phyloP scores from a whole-genome alignment of 2,888 invertebrate genomes.

The Ochropleura leucogaster region DNA sequence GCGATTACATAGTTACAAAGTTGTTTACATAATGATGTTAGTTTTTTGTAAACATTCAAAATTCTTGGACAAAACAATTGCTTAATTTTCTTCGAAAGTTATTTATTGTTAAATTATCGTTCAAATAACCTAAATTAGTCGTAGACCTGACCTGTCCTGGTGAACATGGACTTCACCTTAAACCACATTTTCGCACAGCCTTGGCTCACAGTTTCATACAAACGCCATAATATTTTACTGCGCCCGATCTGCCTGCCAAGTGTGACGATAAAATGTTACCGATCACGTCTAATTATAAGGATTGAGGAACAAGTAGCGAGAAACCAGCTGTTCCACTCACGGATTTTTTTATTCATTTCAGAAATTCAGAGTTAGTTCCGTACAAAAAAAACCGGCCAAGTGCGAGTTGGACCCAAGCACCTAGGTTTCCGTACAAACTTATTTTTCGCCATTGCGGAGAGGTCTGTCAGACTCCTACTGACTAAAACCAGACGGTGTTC shows the following conservation, averaged over 20 bases:
- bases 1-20: background rate
- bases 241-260: constrained; percentile 41
- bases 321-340: background rate
- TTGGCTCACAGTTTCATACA: constrained; percentile 42
- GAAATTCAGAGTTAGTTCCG: too few relatives aligned
- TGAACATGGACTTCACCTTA: constrained; percentile 43
- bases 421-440: too few relatives aligned
- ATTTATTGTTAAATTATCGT: background rate
- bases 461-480: too few relatives aligned
- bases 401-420: too few relatives aligned
- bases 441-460: too few relatives aligned
- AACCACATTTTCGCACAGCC: constrained; percentile 28
- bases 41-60: background rate
- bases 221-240: constrained; percentile 52
- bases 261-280: constrained; percentile 24
- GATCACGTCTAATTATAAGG: constrained; percentile 21
- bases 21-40: background rate
- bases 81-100: background rate
- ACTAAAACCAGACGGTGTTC: too few relatives aligned
- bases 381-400: too few relatives aligned
- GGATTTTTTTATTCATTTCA: too few relatives aligned
- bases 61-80: background rate
- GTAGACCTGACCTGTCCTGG: background rate
- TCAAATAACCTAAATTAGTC: background rate
- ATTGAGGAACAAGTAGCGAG: constrained; percentile 3